These are phyloP conservation scores for Limnodromus scolopaceus DNA, from an alignment of 2,797 vertebrate genomes.

Conservation along the genomic window DNA sequence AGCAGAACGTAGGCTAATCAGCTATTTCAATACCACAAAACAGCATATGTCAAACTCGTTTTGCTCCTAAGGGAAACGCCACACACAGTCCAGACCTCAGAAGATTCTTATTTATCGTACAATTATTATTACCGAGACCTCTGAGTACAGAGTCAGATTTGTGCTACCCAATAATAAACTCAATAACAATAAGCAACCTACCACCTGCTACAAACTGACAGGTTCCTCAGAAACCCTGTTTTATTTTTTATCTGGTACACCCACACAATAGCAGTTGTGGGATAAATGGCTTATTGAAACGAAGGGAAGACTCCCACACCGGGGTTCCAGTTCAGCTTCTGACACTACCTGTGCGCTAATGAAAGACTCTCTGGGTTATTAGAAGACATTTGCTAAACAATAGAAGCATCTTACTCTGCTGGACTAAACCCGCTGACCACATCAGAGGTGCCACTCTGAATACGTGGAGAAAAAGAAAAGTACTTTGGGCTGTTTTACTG, in stretches of 20 bases:
- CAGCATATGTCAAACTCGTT: not conserved
- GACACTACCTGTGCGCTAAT: not conserved
- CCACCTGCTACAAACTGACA: not conserved
- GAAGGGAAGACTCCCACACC: not conserved
- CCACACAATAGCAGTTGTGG: not conserved
- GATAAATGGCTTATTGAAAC: not conserved
- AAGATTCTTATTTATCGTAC: not conserved
- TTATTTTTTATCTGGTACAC: not conserved
- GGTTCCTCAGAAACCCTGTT: not conserved
- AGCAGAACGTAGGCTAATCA: not conserved
- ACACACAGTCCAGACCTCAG: not conserved
- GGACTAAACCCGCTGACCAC: not conserved
- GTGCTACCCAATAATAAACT: not conserved
- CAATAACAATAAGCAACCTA: not conserved
- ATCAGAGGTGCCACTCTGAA: not conserved
- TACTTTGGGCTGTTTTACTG: not conserved
- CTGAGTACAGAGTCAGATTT: not conserved
- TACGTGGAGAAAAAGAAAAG: not conserved
- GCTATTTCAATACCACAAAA: slow-evolving; percentile 3
- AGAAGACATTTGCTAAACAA: not conserved
- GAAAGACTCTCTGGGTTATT: not conserved
- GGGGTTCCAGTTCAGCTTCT: not conserved
- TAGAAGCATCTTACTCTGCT: not conserved
- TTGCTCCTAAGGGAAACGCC: not conserved
- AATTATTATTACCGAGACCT: not conserved